Percentiles rank a stretch among this genome's conserved stretches.
phyloP scores from a whole-genome alignment of 2,888 invertebrate genomes.

The Allygus modestus region DNA sequence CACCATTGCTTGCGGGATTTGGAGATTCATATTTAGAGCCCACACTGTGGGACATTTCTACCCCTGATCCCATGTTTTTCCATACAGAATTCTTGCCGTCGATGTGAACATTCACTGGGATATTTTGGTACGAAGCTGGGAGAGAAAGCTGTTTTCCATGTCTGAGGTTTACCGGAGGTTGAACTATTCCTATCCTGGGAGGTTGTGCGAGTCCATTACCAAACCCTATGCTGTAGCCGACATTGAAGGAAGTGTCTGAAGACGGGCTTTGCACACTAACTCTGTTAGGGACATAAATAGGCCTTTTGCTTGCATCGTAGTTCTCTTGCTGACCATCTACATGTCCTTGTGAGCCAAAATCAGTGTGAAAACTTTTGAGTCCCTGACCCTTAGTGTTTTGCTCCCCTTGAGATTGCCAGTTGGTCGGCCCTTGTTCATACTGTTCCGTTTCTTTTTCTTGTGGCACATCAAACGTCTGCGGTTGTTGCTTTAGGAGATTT shows the following conservation, averaged over 20 bases:
- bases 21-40: background rate
- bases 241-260: slow-evolving; percentile 71
- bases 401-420: background rate
- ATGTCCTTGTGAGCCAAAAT: background rate
- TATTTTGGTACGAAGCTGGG: slow-evolving; percentile 26
- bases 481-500: slow-evolving; percentile 63
- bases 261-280: slow-evolving; percentile 51
- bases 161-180: slow-evolving; percentile 5
- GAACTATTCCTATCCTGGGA: slow-evolving; percentile 2
- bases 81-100: slow-evolving; percentile 70
- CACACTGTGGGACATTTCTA: slow-evolving; percentile 71
- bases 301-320: slow-evolving; percentile 16
- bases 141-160: slow-evolving; percentile 16
- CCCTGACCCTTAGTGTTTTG: background rate
- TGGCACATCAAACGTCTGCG: slow-evolving; percentile 60
- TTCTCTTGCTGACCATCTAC: background rate
- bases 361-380: slow-evolving; percentile 3
- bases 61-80: slow-evolving; percentile 72
- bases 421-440: background rate
- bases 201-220: slow-evolving; percentile 61
- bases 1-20: background rate
- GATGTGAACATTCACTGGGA: slow-evolving; percentile 63
- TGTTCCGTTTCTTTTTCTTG: slow-evolving; percentile 46
- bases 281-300: slow-evolving; percentile 51
- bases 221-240: slow-evolving; percentile 73